These are phyloP conservation scores for Melanotaenia maccullochi DNA, from an alignment of 2,797 vertebrate genomes.

Conservation along the genomic window DNA sequence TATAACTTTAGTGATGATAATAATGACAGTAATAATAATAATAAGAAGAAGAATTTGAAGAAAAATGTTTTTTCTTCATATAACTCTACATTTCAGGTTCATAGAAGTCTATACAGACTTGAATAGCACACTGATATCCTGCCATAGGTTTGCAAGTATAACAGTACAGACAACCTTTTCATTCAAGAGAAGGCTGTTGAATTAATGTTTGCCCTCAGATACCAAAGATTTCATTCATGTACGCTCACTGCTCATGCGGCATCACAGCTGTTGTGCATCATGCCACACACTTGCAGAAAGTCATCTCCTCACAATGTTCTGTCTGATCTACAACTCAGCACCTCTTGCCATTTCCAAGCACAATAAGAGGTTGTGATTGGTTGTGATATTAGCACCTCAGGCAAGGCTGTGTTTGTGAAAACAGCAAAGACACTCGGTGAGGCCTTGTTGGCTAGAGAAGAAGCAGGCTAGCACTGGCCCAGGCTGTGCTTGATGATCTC, in stretches of 20 bases:
- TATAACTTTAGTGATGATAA: constrained; percentile 65
- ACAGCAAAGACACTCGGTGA: constrained; percentile 45
- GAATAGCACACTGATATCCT: constrained; percentile 73
- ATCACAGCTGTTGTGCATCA: constrained; percentile 33
- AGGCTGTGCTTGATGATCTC: constrained; percentile 99
- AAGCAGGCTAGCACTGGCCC: constrained; percentile 76
- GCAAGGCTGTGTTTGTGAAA: constrained; percentile 66
- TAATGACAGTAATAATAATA: constrained; percentile 1
- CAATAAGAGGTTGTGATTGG: constrained; percentile 71
- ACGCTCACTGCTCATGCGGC: constrained; percentile 44
- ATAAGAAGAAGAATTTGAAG: constrained; percentile 29
- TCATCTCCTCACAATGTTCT: constrained; percentile 24
- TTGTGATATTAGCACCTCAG: constrained; percentile 68
- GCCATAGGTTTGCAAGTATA: constrained; percentile 64
- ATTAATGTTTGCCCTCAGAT: constrained; percentile 59
- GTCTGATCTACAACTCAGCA: constrained; percentile 34
- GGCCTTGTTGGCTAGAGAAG: constrained; percentile 9
- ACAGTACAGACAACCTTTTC: constrained; percentile 66
- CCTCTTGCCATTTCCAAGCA: constrained; percentile 62
- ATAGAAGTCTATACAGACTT: constrained; percentile 79
- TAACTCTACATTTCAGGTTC: constrained; percentile 56
- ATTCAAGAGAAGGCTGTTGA: constrained; percentile 59
- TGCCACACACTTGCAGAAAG: constrained; percentile 47
- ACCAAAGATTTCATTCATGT: constrained; percentile 60
- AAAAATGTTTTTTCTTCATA: constrained; percentile 21